Evolutionary conservation across 1,140 invertebrate species (phyloP).

Genomic region (Listronotus bonariensis): DNA sequence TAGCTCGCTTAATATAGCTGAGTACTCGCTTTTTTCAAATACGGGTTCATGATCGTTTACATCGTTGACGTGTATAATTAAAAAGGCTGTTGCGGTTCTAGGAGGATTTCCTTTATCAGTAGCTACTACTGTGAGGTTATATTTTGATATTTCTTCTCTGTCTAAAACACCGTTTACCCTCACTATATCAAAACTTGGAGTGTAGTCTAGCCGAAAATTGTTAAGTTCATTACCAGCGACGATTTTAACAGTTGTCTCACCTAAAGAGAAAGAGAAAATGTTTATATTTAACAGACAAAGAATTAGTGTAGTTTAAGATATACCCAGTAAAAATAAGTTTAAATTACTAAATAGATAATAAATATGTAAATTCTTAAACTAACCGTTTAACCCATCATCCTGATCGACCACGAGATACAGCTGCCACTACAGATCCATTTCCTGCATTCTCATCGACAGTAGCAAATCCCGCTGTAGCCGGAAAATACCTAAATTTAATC

Average conservation of each 20-base stretch:
- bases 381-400: slow-evolving; percentile 87
- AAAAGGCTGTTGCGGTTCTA: slow-evolving; percentile 79
- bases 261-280: slow-evolving; percentile 15
- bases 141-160: slow-evolving; percentile 88
- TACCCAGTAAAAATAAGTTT: no score
- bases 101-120: slow-evolving; percentile 86
- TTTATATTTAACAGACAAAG: no score
- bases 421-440: slow-evolving; percentile 88
- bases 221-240: slow-evolving; percentile 86
- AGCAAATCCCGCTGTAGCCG: slow-evolving; percentile 78
- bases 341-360: no score
- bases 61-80: slow-evolving; percentile 92
- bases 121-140: slow-evolving; percentile 90
- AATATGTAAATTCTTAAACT: background rate
- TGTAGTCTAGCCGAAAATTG: slow-evolving; percentile 86
- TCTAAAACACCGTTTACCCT: slow-evolving; percentile 90
- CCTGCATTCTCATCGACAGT: slow-evolving; percentile 92
- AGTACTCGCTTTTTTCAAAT: slow-evolving; percentile 92
- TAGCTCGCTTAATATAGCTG: slow-evolving; percentile 83
- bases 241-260: slow-evolving; percentile 80
- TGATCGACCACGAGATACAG: slow-evolving; percentile 89
- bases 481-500: slow-evolving; percentile 89
- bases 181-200: slow-evolving; percentile 84
- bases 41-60: slow-evolving; percentile 94
- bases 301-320: no score